phyloP scores from a whole-genome alignment of 2,113 vertebrate genomes.

The Phalacrocorax pelagicus region DNA sequence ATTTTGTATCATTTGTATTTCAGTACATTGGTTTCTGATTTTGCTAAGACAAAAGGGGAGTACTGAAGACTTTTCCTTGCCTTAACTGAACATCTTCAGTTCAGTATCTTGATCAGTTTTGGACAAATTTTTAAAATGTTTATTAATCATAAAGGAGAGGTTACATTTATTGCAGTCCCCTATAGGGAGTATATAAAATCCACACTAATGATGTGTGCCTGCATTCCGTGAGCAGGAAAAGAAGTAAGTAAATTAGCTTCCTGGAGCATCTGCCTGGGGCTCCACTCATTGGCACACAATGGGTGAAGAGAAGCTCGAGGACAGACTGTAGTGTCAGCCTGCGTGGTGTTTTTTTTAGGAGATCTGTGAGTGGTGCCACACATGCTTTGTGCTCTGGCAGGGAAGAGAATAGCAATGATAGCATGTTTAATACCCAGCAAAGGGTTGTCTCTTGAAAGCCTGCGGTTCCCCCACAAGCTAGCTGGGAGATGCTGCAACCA shows the following conservation, averaged over 20 bases:
- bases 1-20: not conserved
- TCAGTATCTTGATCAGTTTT: not conserved
- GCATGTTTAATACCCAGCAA: not conserved
- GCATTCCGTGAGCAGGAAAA: not conserved
- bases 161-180: not conserved
- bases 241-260: not conserved
- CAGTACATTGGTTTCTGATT: not conserved
- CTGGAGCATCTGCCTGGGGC: not conserved
- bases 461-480: not conserved
- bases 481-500: conserved; percentile 3
- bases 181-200: not conserved
- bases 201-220: not conserved
- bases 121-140: not conserved
- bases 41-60: not conserved
- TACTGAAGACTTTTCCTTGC: not conserved
- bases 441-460: not conserved
- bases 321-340: not conserved
- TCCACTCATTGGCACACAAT: rapidly evolving
- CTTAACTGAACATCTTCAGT: not conserved
- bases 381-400: not conserved
- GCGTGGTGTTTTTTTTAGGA: not conserved
- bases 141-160: not conserved
- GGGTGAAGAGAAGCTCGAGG: not conserved
- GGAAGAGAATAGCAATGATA: not conserved
- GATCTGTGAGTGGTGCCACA: not conserved